Evolutionary conservation across 2,797 vertebrate species (phyloP).

Genomic region (Linurgus olivaceus): DNA sequence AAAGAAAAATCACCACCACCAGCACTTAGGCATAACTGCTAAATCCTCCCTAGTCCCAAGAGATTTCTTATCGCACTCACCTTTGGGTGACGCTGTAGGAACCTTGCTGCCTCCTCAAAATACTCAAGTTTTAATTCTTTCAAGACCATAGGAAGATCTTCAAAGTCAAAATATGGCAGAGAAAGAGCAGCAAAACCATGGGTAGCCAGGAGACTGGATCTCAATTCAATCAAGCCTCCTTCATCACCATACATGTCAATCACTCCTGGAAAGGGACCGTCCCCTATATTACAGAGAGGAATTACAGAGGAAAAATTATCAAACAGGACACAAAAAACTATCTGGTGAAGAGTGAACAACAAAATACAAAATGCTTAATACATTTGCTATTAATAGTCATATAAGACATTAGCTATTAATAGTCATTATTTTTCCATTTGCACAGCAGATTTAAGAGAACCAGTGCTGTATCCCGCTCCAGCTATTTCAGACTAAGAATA

Average conservation of each 20-base stretch:
- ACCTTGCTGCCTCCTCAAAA: conserved; percentile 73
- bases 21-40: neutral
- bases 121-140: conserved; percentile 73
- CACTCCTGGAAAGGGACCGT: conserved; percentile 84
- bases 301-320: neutral
- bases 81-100: conserved; percentile 71
- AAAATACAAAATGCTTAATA: neutral
- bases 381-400: neutral
- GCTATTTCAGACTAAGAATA: neutral
- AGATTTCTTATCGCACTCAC: conserved; percentile 13
- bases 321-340: neutral
- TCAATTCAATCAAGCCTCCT: conserved; percentile 81
- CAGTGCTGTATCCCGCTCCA: neutral
- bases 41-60: neutral
- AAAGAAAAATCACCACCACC: neutral
- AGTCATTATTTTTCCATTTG: neutral
- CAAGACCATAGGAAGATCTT: conserved; percentile 77
- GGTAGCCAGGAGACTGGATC: conserved; percentile 81
- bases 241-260: conserved; percentile 84
- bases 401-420: neutral
- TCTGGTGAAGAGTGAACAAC: neutral
- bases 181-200: conserved; percentile 80
- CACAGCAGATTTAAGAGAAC: neutral
- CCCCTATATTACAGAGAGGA: conserved; percentile 69
- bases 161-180: conserved; percentile 81